Base-by-base conservation (phyloP, 1,140 invertebrate genomes). In the Ceratina japonica region DNA sequence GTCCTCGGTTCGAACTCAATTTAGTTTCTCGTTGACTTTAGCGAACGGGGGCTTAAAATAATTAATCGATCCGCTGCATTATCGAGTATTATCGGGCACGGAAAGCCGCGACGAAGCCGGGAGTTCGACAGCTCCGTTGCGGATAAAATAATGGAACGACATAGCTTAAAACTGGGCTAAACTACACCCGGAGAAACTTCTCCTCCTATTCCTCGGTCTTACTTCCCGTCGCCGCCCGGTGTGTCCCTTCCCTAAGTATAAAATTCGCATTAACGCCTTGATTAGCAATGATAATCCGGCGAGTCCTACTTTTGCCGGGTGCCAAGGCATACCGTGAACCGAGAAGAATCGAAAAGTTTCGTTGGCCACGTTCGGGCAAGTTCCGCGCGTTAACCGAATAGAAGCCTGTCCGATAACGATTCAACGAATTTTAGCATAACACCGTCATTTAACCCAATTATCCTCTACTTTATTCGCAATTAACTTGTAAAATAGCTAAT, bases 401-500 rank as follows among this genome's bases (percentile, higher is more conserved):
- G 20, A 20, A 18, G 27, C 44, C 54, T 69, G 37, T 44, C 37
- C 51, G 16, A 69, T 59, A 69, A 69, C 54, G 54, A 59, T 37
- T 51, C 74, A 18, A 44, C 58, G 68, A 54, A 18, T 72, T 49
- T 72, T 54, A 63, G 31, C 31, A 54, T 44, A 54, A 63, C 75
- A 44, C 10, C 4, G 66, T 15, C 75, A 66, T 61, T 59, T 37
- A 72, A 72, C 49, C 59, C 49, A 72, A 72, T 72, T 64, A 72
- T 64, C 59, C 18, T 27, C 13, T 22, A n/a, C 44, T 71, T 62
- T 59, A 49, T 37, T 71, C 24, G 24, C 56, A 71, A 52, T 77
- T 77, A 71, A 71, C 68, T 77, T 71, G 68, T 71, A 77, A 52
- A 77, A 31, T 61, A 71, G n/a, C 58, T 71, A 52, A 77, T 71